Evolutionary conservation across 2,113 vertebrate species (phyloP), one percentile per base, ranked within the genome.

Genomic region (Spea bombifrons): DNA sequence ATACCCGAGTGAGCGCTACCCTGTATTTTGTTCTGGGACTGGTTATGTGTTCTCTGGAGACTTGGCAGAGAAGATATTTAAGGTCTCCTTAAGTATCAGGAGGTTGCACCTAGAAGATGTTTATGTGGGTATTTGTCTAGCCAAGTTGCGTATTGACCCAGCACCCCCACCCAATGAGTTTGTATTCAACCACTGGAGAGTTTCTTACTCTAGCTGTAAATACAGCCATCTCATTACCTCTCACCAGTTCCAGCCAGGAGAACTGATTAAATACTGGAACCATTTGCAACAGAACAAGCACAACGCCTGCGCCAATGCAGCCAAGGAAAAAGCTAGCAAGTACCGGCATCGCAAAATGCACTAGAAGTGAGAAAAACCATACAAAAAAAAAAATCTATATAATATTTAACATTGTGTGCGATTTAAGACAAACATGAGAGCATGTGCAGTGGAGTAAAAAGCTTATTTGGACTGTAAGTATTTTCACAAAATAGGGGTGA

Each of bases 221-320:
- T 99, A 99, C 85, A 97, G 94, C 84, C 94, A 96, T 84, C 91
- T 99, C 82, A 97, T 99, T 89, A 99, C 97, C 78, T 99, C 97
- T 72, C 97, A 99, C 87, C 93, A 96, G 85, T 97, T 99, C 86
- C 92, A 95, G 52, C 97, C 97, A 53, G 92, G 93, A 13, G 96
- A 98, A 85, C 88, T 99, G 85, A 90, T 98, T 67, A 97, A 96
- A 86, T 96, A 96, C 90, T 99, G 97, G 97, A 92, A 95, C 83
- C 94, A 98, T 83, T 91, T 97, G 72, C 96, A 98, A 90, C 94
- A 89, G 87, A 97, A 97, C 89, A 98, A 96, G 92, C 93, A 89
- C 91, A 94, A 93, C 0, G 94, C 96, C 82, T 98, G 96, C 85
- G 89, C 92, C 84, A 94, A 93, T 4, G 85, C 87, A 73, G 85